Evolutionary conservation across 2,888 invertebrate species (phyloP).

Genomic region (Dascillus cervinus): DNA sequence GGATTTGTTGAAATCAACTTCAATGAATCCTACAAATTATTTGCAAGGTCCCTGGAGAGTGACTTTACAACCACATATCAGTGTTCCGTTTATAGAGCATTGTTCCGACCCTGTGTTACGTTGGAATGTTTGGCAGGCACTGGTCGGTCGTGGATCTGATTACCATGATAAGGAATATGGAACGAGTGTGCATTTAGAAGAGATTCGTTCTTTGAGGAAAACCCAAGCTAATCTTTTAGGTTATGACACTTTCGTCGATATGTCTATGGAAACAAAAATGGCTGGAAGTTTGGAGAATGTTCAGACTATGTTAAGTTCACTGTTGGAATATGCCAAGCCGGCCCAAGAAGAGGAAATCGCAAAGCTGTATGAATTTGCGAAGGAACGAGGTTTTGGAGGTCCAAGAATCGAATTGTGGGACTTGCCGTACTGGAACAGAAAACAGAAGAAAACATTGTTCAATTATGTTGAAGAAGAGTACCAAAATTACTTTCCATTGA

Average conservation of each 20-base stretch:
- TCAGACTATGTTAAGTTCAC: slow-evolving; percentile 56
- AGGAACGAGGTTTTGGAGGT: slow-evolving; percentile 60
- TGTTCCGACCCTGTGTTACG: slow-evolving; percentile 72
- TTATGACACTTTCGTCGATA: slow-evolving; percentile 68
- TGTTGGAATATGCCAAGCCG: slow-evolving; percentile 61
- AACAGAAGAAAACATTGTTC: slow-evolving; percentile 59
- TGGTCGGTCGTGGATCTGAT: slow-evolving; percentile 61
- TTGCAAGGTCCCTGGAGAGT: slow-evolving; percentile 77
- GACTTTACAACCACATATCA: slow-evolving; percentile 65
- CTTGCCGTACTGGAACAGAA: slow-evolving; percentile 78
- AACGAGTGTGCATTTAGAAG: slow-evolving; percentile 69
- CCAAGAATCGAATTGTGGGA: slow-evolving; percentile 70
- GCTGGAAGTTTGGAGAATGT: slow-evolving; percentile 73
- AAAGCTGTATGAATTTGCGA: slow-evolving; percentile 64
- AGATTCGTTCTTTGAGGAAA: slow-evolving; percentile 60
- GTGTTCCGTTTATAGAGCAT: slow-evolving; percentile 70
- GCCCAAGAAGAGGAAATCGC: slow-evolving; percentile 70
- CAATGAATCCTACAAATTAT: slow-evolving; percentile 52
- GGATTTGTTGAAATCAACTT: slow-evolving; percentile 56
- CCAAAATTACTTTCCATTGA: slow-evolving; percentile 75
- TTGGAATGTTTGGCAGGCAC: slow-evolving; percentile 81
- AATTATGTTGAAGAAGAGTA: slow-evolving; percentile 64
- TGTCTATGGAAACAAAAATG: slow-evolving; percentile 94
- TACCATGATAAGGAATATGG: slow-evolving; percentile 54
- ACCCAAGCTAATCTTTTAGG: slow-evolving; percentile 72